Conservation (phyloP, 1,140 invertebrate genomes). For the Zaprionus taronus region DNA sequence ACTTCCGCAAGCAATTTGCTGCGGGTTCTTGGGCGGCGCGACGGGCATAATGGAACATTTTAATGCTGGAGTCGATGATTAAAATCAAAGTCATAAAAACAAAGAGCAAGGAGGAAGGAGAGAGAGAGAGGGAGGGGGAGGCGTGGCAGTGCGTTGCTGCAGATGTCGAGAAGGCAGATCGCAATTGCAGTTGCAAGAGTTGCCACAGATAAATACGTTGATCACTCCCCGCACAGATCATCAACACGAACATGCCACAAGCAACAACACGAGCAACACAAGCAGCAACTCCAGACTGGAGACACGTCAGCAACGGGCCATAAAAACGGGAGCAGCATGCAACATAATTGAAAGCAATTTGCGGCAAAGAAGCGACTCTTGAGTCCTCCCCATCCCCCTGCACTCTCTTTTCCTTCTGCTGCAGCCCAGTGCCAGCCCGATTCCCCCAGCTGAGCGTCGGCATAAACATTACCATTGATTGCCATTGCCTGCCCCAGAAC, state of each 20-base stretch:
- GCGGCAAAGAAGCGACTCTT: slow-evolving; percentile 44
- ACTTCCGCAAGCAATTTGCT: slow-evolving; percentile 80
- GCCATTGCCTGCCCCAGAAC: slow-evolving; percentile 62
- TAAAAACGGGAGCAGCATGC: slow-evolving; percentile 81
- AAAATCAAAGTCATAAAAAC: slow-evolving; percentile 69
- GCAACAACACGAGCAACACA: slow-evolving; percentile 30
- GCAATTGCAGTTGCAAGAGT: slow-evolving; percentile 54
- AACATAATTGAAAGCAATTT: slow-evolving; percentile 83
- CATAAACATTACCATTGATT: slow-evolving; percentile 80
- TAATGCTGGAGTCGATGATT: slow-evolving; percentile 78
- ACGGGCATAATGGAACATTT: slow-evolving; percentile 77
- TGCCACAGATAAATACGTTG: slow-evolving; percentile 68
- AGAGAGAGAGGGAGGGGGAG: neutral
- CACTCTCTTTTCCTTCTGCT: neutral
- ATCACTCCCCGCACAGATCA: slow-evolving; percentile 66
- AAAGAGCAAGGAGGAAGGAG: neutral
- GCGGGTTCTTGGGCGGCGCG: slow-evolving; percentile 57
- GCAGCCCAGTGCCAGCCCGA: slow-evolving; percentile 2
- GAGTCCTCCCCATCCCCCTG: neutral
- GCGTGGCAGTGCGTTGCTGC: slow-evolving; percentile 8
- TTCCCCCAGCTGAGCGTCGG: slow-evolving; percentile 53
- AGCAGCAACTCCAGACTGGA: slow-evolving; percentile 44
- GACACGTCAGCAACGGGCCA: slow-evolving; percentile 75
- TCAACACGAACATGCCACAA: slow-evolving; percentile 72
- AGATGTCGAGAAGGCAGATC: slow-evolving; percentile 58